Evolutionary conservation across 2,888 invertebrate genomes (phyloP), one percentile per base, ranked within the genome.

Genomic region (Sialis lutaria): DNA sequence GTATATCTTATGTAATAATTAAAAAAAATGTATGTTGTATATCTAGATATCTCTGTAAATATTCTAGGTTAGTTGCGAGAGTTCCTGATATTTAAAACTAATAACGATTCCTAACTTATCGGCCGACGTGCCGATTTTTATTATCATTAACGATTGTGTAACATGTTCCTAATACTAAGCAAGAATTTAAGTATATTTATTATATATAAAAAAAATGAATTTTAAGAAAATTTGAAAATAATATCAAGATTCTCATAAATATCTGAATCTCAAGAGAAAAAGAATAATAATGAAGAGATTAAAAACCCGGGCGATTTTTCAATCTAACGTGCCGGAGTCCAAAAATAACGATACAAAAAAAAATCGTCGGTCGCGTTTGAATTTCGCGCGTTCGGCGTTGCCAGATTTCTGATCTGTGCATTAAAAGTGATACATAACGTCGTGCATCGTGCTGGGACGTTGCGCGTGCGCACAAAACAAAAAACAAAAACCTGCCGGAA

Each of bases 21-120:
- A 13, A 40, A 40, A 3, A 10, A 40, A 13, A 40, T 10, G 40
- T 40, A 6, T 40, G 40, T 22, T 40, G 40, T 40, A 40, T 42
- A 42, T 30, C 42, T 42, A 22, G 22, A 42, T 30, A 42, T 40
- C 10, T 42, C 32, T 42, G 42, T 42, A 42, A 10, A 42, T 42
- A 42, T 31, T 30, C 42, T 37, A 53, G 51, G 52, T 54, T 55
- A 56, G 37, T 46, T 41, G 58, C 58, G 57, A 58, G 58, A 60
- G 64, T 64, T 64, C 64, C 64, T 65, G 60, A 61, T 59, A 56
- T 56, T 58, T 56, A 59, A 55, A 54, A 55, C 55, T 53, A 52
- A 48, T 30, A 33, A 42, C 47, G 47, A 47, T 47, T 47, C 47
- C 47, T 47, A 47, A 46, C 45, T 46, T 46, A 46, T 40, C 10